A percentile compares a stretch with the other conserved stretches of the same genome.
Evolutionary conservation across 37 sponge, comb jelly and placozoan genomes (phyloP).

Genomic region (Oscarella lobularis): DNA sequence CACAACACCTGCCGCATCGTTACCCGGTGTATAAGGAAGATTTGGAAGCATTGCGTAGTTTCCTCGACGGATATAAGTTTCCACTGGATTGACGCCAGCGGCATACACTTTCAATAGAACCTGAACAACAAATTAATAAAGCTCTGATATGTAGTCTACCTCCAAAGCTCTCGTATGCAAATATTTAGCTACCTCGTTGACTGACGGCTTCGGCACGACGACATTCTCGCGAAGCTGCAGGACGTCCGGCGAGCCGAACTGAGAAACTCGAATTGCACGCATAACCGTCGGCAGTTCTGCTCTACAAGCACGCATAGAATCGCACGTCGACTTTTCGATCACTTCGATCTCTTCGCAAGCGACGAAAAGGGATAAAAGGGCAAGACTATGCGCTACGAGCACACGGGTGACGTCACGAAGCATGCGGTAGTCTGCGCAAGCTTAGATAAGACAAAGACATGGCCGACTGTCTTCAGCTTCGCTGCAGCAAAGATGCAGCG

Average conservation of each 20-base stretch:
- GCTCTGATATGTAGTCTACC: neutral
- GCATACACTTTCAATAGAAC: conserved; percentile 59
- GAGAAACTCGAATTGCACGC: conserved; percentile 68
- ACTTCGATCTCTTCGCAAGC: no score
- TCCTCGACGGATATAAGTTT: conserved; percentile 79
- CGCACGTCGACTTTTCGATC: no score
- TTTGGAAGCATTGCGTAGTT: conserved; percentile 32
- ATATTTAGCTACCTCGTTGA: conserved; percentile 14
- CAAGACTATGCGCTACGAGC: no score
- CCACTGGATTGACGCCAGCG: conserved; percentile 81
- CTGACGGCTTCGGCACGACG: conserved; percentile 29
- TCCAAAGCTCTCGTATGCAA: no score
- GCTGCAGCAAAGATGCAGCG: no score
- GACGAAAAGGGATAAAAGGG: no score
- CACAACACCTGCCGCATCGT: conserved; percentile 65
- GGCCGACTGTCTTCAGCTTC: no score
- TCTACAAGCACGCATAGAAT: neutral
- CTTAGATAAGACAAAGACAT: no score
- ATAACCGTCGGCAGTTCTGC: conserved; percentile 17
- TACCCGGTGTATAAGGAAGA: conserved; percentile 62
- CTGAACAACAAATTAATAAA: neutral
- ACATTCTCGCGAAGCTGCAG: conserved; percentile 38
- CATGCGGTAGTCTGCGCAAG: no score
- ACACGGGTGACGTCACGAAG: no score
- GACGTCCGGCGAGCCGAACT: conserved; percentile 75